Evolutionary conservation across 2,888 invertebrate species (phyloP), one percentile per base, ranked within the genome.

Genomic region (Protodeltote pygarga): DNA sequence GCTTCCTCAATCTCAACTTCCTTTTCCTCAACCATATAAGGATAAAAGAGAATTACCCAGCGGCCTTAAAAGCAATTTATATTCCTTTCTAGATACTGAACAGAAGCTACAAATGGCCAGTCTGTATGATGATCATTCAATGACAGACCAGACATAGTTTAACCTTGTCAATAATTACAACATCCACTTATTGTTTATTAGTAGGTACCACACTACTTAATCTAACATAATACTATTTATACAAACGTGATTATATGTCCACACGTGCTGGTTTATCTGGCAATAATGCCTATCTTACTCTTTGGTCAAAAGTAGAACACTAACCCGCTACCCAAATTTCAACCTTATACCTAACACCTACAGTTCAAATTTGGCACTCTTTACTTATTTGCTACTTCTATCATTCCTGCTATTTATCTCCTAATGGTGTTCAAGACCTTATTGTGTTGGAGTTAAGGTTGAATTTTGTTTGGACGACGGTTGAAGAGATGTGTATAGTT

Each of bases 211-310:
- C 6, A 19, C 29, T 19, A 35, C 21, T 33, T 42, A 47, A 33
- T 16, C 14, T 11, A 33, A 28, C 14, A 24, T 39, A 33, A 28
- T 32, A 23, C 3, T 52, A 11, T 53, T 28, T 23, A 27, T 11
- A 31, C 17, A 15, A 62, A 55, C 55, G 49, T 59, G 49, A 44
- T 39, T 41, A 37, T 35, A 20, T 5, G 33, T 10, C 37, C 40
- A 21, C 53, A 59, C 63, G 59, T 59, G 59, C 44, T 29, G 19
- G 9, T 33, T 62, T 62, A 55, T 59, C 59, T 17, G 6, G 6
- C 14, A 5, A 31, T 33, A 32, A 23, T 40, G 45, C 23, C 34
- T 41, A 23, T 31, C 21, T 38, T 31, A 29, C 39, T 57, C 21
- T 41, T 40, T 33, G 21, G 15, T 21, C 10, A 1, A 14, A 60